Percentiles rank a stretch among this genome's conserved stretches.
Conservation (phyloP, 2,888 invertebrate species). For the Oasisia sp. region DNA sequence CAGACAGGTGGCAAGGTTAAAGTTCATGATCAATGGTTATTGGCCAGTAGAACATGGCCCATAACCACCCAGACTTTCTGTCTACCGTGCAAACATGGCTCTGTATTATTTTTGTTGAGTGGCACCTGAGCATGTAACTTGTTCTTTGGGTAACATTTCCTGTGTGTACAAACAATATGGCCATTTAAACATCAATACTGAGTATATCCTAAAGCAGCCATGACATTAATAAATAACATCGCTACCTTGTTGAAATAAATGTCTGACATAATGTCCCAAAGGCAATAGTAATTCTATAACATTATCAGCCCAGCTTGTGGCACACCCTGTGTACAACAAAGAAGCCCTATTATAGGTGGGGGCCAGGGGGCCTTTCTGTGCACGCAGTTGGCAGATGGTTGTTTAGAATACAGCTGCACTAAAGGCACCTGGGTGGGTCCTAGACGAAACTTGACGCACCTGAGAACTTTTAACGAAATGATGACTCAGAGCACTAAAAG, state of each 20-base stretch:
- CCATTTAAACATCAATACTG: background rate
- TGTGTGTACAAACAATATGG: background rate
- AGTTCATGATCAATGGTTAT: background rate
- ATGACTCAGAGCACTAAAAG: background rate
- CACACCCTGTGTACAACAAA: background rate
- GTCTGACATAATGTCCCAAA: background rate
- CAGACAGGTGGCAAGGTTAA: background rate
- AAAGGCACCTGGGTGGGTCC: background rate
- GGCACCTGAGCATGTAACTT: background rate
- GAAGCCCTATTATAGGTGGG: background rate
- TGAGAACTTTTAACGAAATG: background rate
- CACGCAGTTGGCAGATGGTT: too few species aligned
- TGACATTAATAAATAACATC: background rate
- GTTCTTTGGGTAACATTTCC: background rate
- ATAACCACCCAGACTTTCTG: background rate
- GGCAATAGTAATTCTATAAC: background rate
- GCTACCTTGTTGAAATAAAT: background rate
- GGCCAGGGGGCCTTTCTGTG: too few species aligned
- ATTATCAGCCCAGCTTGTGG: background rate
- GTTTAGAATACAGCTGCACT: too few species aligned
- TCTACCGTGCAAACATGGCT: background rate
- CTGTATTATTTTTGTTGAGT: background rate
- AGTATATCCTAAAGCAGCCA: background rate
- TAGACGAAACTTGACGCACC: background rate
- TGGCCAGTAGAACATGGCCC: background rate